Percentiles rank a stretch among this genome's conserved stretches.
phyloP scores from a whole-genome alignment of 2,888 invertebrate species.

The Temnothorax unifasciatus region DNA sequence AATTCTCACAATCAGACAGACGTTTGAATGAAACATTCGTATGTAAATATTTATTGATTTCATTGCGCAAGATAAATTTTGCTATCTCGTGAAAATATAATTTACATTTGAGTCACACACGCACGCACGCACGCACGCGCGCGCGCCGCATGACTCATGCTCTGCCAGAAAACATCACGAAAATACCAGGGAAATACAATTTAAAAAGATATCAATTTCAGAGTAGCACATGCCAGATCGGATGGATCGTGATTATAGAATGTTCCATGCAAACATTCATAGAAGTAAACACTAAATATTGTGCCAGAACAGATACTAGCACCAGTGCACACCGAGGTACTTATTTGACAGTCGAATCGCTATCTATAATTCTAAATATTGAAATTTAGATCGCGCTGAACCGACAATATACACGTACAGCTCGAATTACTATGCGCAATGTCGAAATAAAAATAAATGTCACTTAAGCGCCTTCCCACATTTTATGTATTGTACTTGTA shows the following conservation, averaged over 20 bases:
- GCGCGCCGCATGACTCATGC: background rate
- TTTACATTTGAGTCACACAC: background rate
- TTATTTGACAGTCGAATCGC: constrained; percentile 60
- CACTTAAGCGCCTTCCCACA: constrained; percentile 62
- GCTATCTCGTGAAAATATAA: background rate
- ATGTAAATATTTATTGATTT: background rate
- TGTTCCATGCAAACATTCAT: constrained; percentile 15
- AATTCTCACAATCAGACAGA: too few relatives aligned
- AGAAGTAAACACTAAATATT: constrained; percentile 50
- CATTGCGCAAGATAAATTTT: background rate
- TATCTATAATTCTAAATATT: constrained; percentile 63
- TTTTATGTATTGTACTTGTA: constrained; percentile 50
- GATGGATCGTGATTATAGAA: constrained; percentile 13
- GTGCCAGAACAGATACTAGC: constrained; percentile 61
- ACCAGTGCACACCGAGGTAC: constrained; percentile 62
- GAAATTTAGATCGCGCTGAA: constrained; percentile 53
- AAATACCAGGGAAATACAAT: background rate
- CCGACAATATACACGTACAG: constrained; percentile 28
- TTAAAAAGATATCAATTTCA: constrained; percentile 1
- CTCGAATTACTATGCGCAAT: constrained; percentile 56
- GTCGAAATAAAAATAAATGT: constrained; percentile 60
- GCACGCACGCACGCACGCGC: too few relatives aligned
- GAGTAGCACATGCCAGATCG: background rate
- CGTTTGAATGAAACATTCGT: background rate
- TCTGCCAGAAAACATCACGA: background rate